Base-by-base conservation (phyloP, 2,113 vertebrate species). In the Anarhynchus alexandrinus region DNA sequence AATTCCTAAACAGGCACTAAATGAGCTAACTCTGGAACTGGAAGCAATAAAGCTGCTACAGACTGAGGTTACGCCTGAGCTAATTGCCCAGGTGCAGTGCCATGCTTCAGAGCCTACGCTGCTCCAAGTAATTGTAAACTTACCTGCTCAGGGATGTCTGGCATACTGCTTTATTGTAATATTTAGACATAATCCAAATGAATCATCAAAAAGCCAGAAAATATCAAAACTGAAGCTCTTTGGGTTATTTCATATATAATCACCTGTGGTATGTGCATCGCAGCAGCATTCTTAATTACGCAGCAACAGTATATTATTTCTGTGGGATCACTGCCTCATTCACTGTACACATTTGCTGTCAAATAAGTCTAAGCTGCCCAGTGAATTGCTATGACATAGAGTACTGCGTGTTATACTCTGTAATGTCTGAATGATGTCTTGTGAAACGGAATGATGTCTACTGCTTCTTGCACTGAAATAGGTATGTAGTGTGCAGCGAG, bases 121-220 rank as follows among this genome's bases (percentile, higher is more conserved):
- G 79, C 67, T 88, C 49, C 82, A 58, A 91, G 61, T 89, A 82
- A 71, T 76, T 93, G 69, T 64, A 92, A 95, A 84, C 64, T 58
- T 84, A 94, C 91, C 80, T 94, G 72, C 84, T 79, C 27, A 27
- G 81, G 43, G 77, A 89, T 79, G 21, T 74, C 76, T 71, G 73
- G 83, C 55, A 70, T 51, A 78, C 70, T 81, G 43, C 80, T 93
- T 83, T 58, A 79, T 69, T 78, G 42, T 77, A 92, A 90, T 92
- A 61, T 89, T 96, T 96, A 95, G 43, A 88, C 69, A 52, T 81
- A 90, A 91, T 29, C 54, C 42, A 88, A 87, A 80, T 38, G 74
- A 94, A 97, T 95, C 65, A 82, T 76, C 81, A 93, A 74, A 94
- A 94, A 93, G n/a, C 11, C 55, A 90, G 71, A 91, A 95, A 91